phyloP scores from a whole-genome alignment of 2,113 vertebrate genomes.

The Hippopotamus amphibius region DNA sequence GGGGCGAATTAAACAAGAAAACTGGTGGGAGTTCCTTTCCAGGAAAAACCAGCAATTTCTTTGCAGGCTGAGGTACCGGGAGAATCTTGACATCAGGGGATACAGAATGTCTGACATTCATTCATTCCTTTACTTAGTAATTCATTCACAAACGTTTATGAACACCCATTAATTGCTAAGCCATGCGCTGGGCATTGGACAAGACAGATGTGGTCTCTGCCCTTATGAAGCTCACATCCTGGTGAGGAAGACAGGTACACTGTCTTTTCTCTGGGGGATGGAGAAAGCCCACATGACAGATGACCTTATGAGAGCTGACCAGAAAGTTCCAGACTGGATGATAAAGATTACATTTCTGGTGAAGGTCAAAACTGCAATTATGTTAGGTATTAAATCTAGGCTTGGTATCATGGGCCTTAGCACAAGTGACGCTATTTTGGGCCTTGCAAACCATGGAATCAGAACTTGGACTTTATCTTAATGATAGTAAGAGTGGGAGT shows the following conservation, averaged over 20 bases:
- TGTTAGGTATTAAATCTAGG: not conserved
- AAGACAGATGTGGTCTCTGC: not conserved
- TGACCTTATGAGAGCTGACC: not conserved
- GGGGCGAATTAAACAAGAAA: not conserved
- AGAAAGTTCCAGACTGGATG: not conserved
- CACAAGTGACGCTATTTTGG: not conserved
- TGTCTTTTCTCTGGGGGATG: not conserved
- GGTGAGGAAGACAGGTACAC: not conserved
- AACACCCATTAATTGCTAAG: not conserved
- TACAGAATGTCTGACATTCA: constrained; percentile 17
- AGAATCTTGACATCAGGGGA: not conserved
- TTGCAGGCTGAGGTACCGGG: not conserved
- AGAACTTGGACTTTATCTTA: not conserved
- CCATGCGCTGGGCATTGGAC: not conserved
- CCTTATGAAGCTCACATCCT: not conserved
- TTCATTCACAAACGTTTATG: constrained; percentile 23
- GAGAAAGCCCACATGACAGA: not conserved
- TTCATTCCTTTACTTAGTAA: not conserved
- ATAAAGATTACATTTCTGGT: not conserved
- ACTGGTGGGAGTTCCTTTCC: not conserved
- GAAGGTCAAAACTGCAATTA: not conserved
- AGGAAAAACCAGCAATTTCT: not conserved
- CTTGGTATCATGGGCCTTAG: not conserved
- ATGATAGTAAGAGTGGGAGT: not conserved
- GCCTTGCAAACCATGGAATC: not conserved